Evolutionary conservation across 1,140 invertebrate species (phyloP).

Genomic region (Maconellicoccus hirsutus): DNA sequence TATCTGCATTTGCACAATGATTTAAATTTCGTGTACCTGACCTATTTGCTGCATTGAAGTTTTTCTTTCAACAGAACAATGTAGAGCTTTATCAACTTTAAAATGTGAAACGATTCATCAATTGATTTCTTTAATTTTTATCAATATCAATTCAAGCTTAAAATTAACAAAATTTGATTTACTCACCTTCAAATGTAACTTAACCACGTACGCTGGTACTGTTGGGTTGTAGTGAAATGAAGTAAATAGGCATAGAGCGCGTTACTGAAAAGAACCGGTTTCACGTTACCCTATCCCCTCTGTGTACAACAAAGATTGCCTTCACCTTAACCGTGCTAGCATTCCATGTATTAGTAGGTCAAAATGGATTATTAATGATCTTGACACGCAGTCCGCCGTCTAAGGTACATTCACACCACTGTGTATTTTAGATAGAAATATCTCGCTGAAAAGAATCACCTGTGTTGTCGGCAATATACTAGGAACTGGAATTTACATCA

Average conservation of each 20-base stretch:
- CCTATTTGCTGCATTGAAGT: too few relatives aligned
- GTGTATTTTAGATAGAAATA: background rate
- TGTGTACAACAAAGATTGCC: background rate
- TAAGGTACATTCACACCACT: conserved; percentile 15
- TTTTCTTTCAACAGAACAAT: too few relatives aligned
- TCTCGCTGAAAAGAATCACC: conserved; percentile 14
- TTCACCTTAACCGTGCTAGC: conserved; percentile 12
- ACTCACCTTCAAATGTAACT: too few relatives aligned
- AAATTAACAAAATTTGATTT: too few relatives aligned
- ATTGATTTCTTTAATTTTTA: too few relatives aligned
- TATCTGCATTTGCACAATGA: too few relatives aligned
- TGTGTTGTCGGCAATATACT: background rate
- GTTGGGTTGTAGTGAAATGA: too few relatives aligned
- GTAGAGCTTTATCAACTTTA: too few relatives aligned
- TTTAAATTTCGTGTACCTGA: too few relatives aligned
- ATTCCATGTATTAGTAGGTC: conserved; percentile 13
- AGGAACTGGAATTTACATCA: background rate
- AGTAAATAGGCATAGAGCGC: background rate
- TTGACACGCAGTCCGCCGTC: background rate
- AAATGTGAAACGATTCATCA: too few relatives aligned
- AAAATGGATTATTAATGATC: conserved; percentile 21
- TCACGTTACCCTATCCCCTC: background rate
- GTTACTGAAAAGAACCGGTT: conserved; percentile 9
- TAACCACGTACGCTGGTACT: too few relatives aligned
- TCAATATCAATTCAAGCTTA: too few relatives aligned